Evolutionary conservation across 2,113 vertebrate genomes (phyloP).

Genomic region (Castor canadensis): DNA sequence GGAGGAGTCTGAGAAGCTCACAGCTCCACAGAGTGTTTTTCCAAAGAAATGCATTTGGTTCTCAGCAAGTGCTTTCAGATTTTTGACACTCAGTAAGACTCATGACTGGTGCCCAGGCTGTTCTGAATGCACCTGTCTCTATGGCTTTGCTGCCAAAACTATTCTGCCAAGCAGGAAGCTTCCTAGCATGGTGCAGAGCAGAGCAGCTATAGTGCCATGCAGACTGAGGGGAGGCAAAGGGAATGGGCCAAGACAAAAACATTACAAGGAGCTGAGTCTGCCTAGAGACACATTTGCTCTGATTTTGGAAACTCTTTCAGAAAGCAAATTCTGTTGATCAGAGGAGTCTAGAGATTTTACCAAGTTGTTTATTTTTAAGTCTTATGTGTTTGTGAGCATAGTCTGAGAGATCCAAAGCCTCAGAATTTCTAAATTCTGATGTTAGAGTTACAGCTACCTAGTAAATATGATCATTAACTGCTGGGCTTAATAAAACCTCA

Average conservation of each 20-base stretch:
- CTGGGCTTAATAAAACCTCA: constrained; percentile 26
- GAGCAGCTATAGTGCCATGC: background rate
- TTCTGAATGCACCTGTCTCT: constrained; percentile 71
- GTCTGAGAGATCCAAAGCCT: background rate
- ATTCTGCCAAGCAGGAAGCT: constrained; percentile 66
- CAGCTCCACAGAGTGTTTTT: constrained; percentile 64
- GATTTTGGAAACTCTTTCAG: constrained; percentile 33
- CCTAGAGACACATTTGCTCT: background rate
- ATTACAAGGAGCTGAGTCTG: background rate
- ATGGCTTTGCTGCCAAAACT: constrained; percentile 62
- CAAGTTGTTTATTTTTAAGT: background rate
- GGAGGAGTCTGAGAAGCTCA: constrained; percentile 45
- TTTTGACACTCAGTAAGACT: constrained; percentile 59
- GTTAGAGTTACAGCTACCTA: background rate
- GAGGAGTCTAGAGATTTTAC: background rate
- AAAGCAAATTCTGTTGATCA: constrained; percentile 41
- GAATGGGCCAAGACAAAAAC: constrained; percentile 19
- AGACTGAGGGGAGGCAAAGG: background rate
- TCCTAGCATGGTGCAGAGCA: constrained; percentile 41
- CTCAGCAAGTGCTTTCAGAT: constrained; percentile 53
- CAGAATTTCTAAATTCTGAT: background rate
- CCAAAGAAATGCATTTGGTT: constrained; percentile 65
- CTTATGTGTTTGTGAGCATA: background rate
- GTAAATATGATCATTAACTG: background rate
- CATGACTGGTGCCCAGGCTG: constrained; percentile 53